Percentiles rank a stretch among this genome's conserved stretches.
Conservation (phyloP, 2,888 invertebrate genomes). For the Helicoverpa assulta region DNA sequence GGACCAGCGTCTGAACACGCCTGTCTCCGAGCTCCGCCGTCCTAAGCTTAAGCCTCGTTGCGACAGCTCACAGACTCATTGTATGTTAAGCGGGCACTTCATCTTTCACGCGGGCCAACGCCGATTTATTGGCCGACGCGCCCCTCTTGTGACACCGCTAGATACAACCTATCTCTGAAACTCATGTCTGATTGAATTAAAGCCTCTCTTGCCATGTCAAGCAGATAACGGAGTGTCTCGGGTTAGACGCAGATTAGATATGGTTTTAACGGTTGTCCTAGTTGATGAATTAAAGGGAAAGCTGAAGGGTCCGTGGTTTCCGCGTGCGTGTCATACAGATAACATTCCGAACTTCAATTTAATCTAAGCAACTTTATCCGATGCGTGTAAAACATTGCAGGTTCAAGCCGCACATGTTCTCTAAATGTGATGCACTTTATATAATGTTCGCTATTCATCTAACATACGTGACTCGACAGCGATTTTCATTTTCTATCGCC, state of each 20-base stretch:
- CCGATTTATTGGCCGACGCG: constrained; percentile 87
- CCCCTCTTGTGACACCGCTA: constrained; percentile 81
- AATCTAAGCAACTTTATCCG: constrained; percentile 34
- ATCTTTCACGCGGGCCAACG: constrained; percentile 84
- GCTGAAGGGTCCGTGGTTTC: constrained; percentile 56
- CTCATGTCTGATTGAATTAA: constrained; percentile 77
- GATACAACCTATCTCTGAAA: constrained; percentile 72
- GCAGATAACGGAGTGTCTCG: constrained; percentile 71
- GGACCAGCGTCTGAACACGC: constrained; percentile 60
- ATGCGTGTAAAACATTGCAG: constrained; percentile 29
- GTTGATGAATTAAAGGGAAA: constrained; percentile 59
- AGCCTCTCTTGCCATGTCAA: constrained; percentile 72
- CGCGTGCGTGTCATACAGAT: constrained; percentile 44
- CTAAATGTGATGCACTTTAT: constrained; percentile 52
- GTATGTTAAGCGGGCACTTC: constrained; percentile 90
- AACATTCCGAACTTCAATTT: constrained; percentile 40
- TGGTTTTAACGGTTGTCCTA: constrained; percentile 60
- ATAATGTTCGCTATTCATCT: constrained; percentile 48
- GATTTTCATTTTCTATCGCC: constrained; percentile 50
- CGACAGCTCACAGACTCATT: constrained; percentile 85
- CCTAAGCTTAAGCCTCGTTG: constrained; percentile 78
- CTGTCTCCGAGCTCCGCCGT: constrained; percentile 70
- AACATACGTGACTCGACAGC: constrained; percentile 53
- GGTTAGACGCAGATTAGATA: constrained; percentile 69
- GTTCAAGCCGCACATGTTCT: constrained; percentile 38